Evolutionary conservation across 2,797 vertebrate genomes (phyloP).

Genomic region (Rhincodon typus): DNA sequence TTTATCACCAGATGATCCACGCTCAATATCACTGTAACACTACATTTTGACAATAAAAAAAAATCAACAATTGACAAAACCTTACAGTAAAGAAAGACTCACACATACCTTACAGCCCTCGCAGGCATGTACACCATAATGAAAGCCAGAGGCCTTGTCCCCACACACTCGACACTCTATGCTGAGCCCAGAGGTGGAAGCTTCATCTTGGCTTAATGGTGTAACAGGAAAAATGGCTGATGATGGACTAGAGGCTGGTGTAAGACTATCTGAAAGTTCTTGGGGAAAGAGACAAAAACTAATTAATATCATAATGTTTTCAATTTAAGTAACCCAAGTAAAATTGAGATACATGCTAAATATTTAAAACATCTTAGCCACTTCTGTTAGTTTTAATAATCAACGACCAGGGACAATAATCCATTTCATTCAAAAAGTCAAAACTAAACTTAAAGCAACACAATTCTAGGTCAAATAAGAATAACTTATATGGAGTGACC

Average conservation of each 20-base stretch:
- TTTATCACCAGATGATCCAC: neutral
- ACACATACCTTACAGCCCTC: conserved; percentile 90
- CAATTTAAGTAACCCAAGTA: neutral
- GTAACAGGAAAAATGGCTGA: conserved; percentile 63
- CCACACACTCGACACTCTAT: conserved; percentile 93
- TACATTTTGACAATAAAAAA: neutral
- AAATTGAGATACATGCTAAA: neutral
- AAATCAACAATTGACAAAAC: neutral
- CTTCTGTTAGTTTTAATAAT: neutral
- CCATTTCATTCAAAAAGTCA: neutral
- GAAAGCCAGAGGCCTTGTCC: conserved; percentile 91
- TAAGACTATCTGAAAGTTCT: conserved; percentile 69
- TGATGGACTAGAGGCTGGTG: conserved; percentile 87
- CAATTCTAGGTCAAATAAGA: neutral
- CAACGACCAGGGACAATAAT: neutral
- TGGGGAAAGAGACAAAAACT: conserved; percentile 42
- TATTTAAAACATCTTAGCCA: neutral
- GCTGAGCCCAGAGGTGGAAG: conserved; percentile 64
- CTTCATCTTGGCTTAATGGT: conserved; percentile 63
- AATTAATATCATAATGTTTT: too few relatives aligned
- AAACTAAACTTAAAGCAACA: neutral
- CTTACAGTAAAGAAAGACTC: neutral
- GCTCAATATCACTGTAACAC: neutral
- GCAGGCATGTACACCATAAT: conserved; percentile 93
- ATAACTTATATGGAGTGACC: neutral